Evolutionary conservation across 2,113 vertebrate species (phyloP).

Genomic region (Raja brachyura): DNA sequence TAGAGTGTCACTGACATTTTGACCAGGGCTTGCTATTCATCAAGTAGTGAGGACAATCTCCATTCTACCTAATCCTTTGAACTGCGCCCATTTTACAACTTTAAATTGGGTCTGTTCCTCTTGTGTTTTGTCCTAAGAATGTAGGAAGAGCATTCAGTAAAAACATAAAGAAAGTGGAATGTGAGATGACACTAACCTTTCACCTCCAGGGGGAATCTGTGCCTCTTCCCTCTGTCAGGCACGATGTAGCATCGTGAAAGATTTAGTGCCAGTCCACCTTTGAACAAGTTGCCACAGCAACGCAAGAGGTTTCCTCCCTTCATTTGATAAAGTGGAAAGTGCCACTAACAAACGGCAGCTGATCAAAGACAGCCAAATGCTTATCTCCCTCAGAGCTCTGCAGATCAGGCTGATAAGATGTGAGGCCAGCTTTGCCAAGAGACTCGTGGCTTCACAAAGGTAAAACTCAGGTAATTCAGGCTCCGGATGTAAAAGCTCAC

Average conservation of each 20-base stretch:
- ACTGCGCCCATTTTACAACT: constrained; percentile 9
- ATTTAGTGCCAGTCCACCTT: constrained; percentile 28
- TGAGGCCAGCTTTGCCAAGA: neutral
- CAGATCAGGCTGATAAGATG: neutral
- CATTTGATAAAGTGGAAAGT: neutral
- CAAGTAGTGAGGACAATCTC: neutral
- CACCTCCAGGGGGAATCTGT: neutral
- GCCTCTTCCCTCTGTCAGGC: constrained; percentile 21
- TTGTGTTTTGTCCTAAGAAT: neutral
- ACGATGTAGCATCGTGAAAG: neutral
- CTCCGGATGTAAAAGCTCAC: too few relatives aligned
- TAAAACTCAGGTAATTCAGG: too few relatives aligned
- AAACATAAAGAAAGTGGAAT: constrained; percentile 7
- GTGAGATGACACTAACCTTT: constrained; percentile 1
- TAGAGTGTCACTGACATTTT: constrained; percentile 9
- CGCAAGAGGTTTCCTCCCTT: neutral
- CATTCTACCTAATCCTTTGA: neutral
- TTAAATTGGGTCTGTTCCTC: neutral
- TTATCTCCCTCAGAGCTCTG: neutral
- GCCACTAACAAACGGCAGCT: neutral
- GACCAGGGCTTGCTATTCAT: neutral
- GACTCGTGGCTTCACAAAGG: too few relatives aligned
- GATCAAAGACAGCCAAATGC: neutral
- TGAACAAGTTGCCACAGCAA: constrained; percentile 11
- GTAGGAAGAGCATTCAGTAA: neutral